phyloP scores from a whole-genome alignment of 2,797 vertebrate genomes.

The Helicolenus hilgendorfi region DNA sequence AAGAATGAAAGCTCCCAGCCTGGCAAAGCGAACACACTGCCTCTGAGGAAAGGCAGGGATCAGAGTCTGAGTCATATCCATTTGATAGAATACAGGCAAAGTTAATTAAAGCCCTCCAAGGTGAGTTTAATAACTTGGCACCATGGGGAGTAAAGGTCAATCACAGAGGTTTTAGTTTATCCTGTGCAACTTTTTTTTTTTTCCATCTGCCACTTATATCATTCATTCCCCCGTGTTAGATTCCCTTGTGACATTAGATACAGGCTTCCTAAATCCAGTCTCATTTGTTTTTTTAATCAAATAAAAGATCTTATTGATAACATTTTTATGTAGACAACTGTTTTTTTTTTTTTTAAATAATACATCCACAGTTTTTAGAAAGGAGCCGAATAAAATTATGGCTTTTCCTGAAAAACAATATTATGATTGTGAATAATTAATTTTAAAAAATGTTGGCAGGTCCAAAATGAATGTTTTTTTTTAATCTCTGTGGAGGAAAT shows the following conservation, averaged over 20 bases:
- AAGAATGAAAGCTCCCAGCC: conserved; percentile 48
- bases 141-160: conserved; percentile 2
- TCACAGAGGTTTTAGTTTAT: conserved; percentile 5
- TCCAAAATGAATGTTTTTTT: no score
- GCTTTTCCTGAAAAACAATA: no score
- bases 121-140: conserved; percentile 30
- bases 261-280: not conserved
- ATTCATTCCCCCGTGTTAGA: not conserved
- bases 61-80: conserved; percentile 31
- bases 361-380: no score
- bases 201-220: not conserved
- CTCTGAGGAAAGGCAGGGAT: conserved; percentile 34
- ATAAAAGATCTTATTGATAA: not conserved
- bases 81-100: conserved; percentile 39
- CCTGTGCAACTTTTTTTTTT: not conserved
- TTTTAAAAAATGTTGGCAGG: no score
- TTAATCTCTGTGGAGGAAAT: no score
- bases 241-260: not conserved
- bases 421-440: no score
- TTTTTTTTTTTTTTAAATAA: no score
- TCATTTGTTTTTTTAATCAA: not conserved
- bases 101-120: conserved; percentile 15
- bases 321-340: no score
- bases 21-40: conserved; percentile 32
- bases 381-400: no score